phyloP scores from a whole-genome alignment of 1,140 invertebrate species.

The silkworm (Bombyx mori) region DNA sequence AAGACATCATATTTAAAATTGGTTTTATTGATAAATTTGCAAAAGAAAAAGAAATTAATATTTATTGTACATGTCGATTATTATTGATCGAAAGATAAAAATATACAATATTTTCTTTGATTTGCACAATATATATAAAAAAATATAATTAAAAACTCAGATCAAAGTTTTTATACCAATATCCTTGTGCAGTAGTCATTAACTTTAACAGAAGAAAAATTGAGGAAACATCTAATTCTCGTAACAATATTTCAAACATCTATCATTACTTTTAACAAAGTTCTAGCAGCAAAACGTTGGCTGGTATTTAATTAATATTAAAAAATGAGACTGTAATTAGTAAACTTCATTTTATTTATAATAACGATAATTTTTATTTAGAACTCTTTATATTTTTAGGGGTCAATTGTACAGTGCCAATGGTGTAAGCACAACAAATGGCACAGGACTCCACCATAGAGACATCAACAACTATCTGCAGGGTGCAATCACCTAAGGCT shows the following conservation, averaged over 20 bases:
- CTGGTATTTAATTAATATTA: slow-evolving; percentile 48
- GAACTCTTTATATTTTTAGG: slow-evolving; percentile 41
- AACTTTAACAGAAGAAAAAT: slow-evolving; percentile 55
- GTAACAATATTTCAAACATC: slow-evolving; percentile 68
- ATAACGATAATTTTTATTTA: slow-evolving; percentile 64
- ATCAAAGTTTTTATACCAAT: slow-evolving; percentile 65
- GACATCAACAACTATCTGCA: slow-evolving; percentile 38
- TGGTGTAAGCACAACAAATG: slow-evolving; percentile 10
- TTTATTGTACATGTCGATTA: slow-evolving; percentile 65
- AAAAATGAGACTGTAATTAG: slow-evolving; percentile 60
- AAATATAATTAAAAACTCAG: slow-evolving; percentile 66
- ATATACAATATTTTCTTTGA: slow-evolving; percentile 60
- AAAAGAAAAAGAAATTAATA: slow-evolving; percentile 62
- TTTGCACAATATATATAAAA: slow-evolving; percentile 67
- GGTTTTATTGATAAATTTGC: slow-evolving; percentile 70
- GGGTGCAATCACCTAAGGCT: slow-evolving; percentile 57
- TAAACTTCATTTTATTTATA: slow-evolving; percentile 63
- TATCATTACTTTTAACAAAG: slow-evolving; percentile 66
- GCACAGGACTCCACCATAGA: slow-evolving; percentile 13
- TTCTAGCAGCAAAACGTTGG: slow-evolving; percentile 62
- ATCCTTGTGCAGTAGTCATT: slow-evolving; percentile 68
- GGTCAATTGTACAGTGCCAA: slow-evolving; percentile 5
- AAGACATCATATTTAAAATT: slow-evolving; percentile 62
- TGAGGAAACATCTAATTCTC: slow-evolving; percentile 62
- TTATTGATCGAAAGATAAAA: slow-evolving; percentile 65